Evolutionary conservation across 2,797 vertebrate genomes (phyloP).

Genomic region (Buphagus erythrorhynchus): DNA sequence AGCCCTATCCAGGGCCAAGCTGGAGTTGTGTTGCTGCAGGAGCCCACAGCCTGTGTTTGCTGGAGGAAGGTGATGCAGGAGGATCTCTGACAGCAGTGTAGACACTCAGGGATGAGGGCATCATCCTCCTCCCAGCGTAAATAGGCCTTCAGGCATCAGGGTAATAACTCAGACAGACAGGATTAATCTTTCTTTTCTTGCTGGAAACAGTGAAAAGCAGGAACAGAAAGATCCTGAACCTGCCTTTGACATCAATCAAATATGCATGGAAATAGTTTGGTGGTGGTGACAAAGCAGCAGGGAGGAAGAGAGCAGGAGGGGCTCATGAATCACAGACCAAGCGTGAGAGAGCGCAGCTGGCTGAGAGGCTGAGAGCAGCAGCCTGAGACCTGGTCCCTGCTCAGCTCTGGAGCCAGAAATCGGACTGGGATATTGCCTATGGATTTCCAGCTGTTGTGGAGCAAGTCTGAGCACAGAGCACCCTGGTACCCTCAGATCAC

Average conservation of each 20-base stretch:
- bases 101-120: neutral
- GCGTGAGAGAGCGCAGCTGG: fast-evolving
- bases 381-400: neutral
- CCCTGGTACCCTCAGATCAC: neutral
- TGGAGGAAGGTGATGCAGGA: neutral
- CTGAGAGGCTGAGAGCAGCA: neutral
- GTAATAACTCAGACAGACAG: constrained; percentile 5
- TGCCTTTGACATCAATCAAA: neutral
- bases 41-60: neutral
- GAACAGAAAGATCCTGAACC: neutral
- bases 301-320: neutral
- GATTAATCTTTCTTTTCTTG: neutral
- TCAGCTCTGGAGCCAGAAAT: neutral
- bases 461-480: neutral
- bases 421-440: neutral
- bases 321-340: neutral
- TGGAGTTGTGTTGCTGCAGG: neutral
- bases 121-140: neutral
- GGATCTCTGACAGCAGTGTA: neutral
- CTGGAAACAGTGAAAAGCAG: neutral
- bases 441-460: neutral
- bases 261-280: neutral
- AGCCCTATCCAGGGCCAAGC: neutral
- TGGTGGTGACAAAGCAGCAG: neutral
- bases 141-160: neutral